Evolutionary conservation across 2,113 vertebrate genomes (phyloP), one percentile per base, ranked within the genome.

Genomic region (Thamnaconus septentrionalis): DNA sequence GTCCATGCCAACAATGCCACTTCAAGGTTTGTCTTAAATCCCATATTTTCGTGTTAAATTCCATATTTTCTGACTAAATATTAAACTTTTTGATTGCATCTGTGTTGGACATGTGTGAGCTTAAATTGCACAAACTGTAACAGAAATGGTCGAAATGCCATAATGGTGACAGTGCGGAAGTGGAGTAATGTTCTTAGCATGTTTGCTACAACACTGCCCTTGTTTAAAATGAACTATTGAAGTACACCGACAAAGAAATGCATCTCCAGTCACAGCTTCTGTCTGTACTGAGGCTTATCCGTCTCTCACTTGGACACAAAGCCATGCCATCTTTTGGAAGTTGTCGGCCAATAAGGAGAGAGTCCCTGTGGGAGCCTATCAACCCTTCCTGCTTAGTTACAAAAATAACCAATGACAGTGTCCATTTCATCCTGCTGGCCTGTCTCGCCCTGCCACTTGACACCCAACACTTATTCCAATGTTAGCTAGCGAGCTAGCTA

Each of bases 361-460:
- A 59, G 56, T 55, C 57, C 43, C 57, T 66, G 54, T 39, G 18
- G 49, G 65, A 76, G 69, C 75, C 84, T 72, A 76, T 79, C 66
- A 79, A 80, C 77, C 80, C 51, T 79, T 48, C 41, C 40, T 53
- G 80, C 90, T 89, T 72, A 61, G 69, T 85, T 90, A 93, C 95
- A 94, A 95, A 97, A 98, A 97, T 98, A 97, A 95, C 94, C 76
- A 86, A 89, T 92, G 93, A 94, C 91, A 86, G 91, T 92, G 93
- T 94, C 91, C 91, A 93, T 95, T 94, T 95, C 93, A 95, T 92
- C 53, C 61, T 89, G 87, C 89, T 67, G 65, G 65, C 68, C 71
- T 74, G 75, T 70, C 67, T 56, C 63, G 69, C 66, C 72, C 89
- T 94, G 94, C 92, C 87, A 95, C 93, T 92, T 73, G 94, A 96